A percentile compares a stretch with the other conserved stretches of the same genome.
Conservation (phyloP, 2,113 vertebrate genomes). For the Callaeas wilsoni region DNA sequence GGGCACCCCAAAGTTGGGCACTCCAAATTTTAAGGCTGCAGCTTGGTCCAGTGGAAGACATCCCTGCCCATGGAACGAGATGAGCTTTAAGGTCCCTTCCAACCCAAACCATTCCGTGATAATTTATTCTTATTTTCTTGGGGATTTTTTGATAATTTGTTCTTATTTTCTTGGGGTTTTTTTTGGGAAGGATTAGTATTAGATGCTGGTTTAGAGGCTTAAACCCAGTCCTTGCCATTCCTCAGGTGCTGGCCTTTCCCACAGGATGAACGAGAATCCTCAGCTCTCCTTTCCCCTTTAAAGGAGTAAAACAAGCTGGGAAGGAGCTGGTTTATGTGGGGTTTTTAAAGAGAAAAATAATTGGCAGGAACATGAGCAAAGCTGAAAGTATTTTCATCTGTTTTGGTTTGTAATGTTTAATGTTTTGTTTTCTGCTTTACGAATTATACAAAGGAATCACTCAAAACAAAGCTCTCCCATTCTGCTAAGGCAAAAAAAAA, state of each 20-base stretch:
- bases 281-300: background rate
- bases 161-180: background rate
- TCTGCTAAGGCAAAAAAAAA: background rate
- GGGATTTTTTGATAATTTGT: background rate
- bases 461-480: background rate
- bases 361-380: conserved; percentile 31
- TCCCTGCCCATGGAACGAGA: background rate
- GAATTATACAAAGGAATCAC: background rate
- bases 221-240: background rate
- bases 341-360: background rate
- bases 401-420: background rate
- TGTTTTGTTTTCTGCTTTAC: conserved; percentile 23
- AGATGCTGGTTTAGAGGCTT: background rate
- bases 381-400: conserved; percentile 31
- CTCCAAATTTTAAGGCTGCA: background rate
- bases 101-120: background rate
- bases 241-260: background rate
- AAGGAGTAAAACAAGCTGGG: background rate
- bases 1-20: background rate
- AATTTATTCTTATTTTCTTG: background rate
- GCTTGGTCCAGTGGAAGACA: background rate
- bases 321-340: background rate
- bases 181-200: background rate
- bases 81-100: background rate
- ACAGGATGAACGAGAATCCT: background rate